phyloP scores from a whole-genome alignment of 2,888 invertebrate genomes.

The Atrina japonica region DNA sequence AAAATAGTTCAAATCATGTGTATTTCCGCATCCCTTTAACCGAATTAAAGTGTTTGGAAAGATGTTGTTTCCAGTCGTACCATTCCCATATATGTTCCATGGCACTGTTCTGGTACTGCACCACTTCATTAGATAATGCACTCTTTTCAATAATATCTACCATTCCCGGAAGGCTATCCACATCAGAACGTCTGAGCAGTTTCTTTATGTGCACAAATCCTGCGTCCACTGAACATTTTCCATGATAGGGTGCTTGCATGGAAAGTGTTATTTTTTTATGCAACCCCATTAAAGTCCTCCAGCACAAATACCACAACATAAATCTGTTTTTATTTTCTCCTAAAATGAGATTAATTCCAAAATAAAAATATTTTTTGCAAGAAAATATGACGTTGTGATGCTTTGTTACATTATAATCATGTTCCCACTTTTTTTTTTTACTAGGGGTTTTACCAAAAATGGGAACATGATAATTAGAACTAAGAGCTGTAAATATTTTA shows the following conservation, averaged over 20 bases:
- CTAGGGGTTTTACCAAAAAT: no score
- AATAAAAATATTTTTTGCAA: no score
- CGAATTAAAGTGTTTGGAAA: no score
- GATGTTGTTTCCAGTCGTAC: neutral
- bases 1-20: no score
- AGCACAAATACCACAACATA: slow-evolving; percentile 5
- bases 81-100: slow-evolving; percentile 11
- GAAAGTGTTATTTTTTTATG: slow-evolving; percentile 12
- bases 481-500: no score
- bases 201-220: slow-evolving; percentile 5
- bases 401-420: no score
- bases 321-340: slow-evolving; percentile 13
- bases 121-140: neutral
- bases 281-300: slow-evolving; percentile 4
- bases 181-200: neutral
- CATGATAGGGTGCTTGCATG: slow-evolving; percentile 19
- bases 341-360: neutral
- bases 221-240: slow-evolving; percentile 8
- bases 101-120: neutral
- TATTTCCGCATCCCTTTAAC: no score
- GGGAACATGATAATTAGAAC: no score
- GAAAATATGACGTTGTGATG: no score
- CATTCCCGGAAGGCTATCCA: neutral
- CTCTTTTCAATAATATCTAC: slow-evolving; percentile 4
- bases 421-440: no score